These are phyloP conservation scores for Helostoma temminkii DNA, from an alignment of 2,797 vertebrate genomes.

Conservation along the genomic window DNA sequence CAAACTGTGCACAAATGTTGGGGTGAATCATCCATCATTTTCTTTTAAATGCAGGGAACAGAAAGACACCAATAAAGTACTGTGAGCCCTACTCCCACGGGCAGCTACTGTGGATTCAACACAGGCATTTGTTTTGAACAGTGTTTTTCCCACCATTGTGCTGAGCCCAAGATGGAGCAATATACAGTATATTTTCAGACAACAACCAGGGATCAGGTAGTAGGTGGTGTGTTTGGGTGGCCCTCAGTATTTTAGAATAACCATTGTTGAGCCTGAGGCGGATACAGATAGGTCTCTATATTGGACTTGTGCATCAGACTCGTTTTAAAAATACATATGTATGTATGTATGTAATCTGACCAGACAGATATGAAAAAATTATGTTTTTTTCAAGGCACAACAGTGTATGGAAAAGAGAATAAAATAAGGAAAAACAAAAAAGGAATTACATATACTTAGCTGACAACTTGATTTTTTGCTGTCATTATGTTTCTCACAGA, in stretches of 20 bases:
- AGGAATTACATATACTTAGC: slow-evolving; percentile 10
- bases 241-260: slow-evolving; percentile 28
- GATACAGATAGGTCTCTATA: slow-evolving; percentile 12
- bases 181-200: slow-evolving; percentile 40
- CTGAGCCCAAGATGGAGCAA: slow-evolving; percentile 47
- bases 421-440: slow-evolving; percentile 18
- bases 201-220: slow-evolving; percentile 30
- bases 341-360: slow-evolving; percentile 13
- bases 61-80: slow-evolving; percentile 54
- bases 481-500: slow-evolving; percentile 25
- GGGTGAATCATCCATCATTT: slow-evolving; percentile 52
- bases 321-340: slow-evolving; percentile 14
- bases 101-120: slow-evolving; percentile 51
- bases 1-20: slow-evolving; percentile 30
- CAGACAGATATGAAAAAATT: slow-evolving; percentile 25
- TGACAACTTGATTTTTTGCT: slow-evolving; percentile 38
- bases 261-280: slow-evolving; percentile 4
- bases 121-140: slow-evolving; percentile 66
- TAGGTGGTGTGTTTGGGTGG: slow-evolving; percentile 31
- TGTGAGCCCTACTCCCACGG: slow-evolving; percentile 62
- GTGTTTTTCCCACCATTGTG: slow-evolving; percentile 35
- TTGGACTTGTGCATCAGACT: slow-evolving; percentile 1
- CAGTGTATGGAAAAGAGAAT: slow-evolving; percentile 21
- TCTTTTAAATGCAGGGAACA: slow-evolving; percentile 43
- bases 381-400: slow-evolving; percentile 29